These are phyloP conservation scores for Lophius americanus DNA, from an alignment of 2,797 vertebrate species.

Conservation along the genomic window DNA sequence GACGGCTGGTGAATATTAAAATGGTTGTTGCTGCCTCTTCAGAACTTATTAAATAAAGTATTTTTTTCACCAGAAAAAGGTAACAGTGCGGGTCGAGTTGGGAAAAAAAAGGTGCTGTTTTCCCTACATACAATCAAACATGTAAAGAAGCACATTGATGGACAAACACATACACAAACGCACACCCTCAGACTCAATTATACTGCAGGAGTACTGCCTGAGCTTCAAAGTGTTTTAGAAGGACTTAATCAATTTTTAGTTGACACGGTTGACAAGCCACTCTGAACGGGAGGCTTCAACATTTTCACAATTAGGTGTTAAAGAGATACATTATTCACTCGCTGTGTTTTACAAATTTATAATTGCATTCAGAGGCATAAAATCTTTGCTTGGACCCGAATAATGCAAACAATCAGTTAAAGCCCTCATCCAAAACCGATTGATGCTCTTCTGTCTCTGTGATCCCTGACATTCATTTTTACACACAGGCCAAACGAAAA, in stretches of 20 bases:
- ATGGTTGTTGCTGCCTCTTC: slow-evolving; percentile 80
- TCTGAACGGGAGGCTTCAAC: slow-evolving; percentile 84
- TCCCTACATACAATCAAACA: slow-evolving; percentile 61
- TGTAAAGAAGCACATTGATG: slow-evolving; percentile 33
- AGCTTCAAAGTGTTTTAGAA: slow-evolving; percentile 86
- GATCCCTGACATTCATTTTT: slow-evolving; percentile 77
- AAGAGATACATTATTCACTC: slow-evolving; percentile 85
- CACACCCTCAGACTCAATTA: slow-evolving; percentile 75
- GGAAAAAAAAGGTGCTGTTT: slow-evolving; percentile 71
- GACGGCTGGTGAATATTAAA: slow-evolving; percentile 87
- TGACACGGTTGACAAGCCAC: slow-evolving; percentile 87
- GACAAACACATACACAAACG: slow-evolving; percentile 35
- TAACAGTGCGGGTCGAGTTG: slow-evolving; percentile 81
- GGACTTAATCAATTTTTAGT: slow-evolving; percentile 86
- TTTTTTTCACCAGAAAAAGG: slow-evolving; percentile 84
- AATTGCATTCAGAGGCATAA: slow-evolving; percentile 71
- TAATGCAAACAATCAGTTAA: slow-evolving; percentile 74
- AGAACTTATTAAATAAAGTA: slow-evolving; percentile 84
- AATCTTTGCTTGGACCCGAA: slow-evolving; percentile 71
- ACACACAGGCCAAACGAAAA: slow-evolving; percentile 97
- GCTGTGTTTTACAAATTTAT: slow-evolving; percentile 80
- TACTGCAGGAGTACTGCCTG: slow-evolving; percentile 75
- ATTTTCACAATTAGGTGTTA: slow-evolving; percentile 86
- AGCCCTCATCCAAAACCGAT: slow-evolving; percentile 64
- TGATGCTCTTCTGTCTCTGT: slow-evolving; percentile 58